Evolutionary conservation across 2,888 invertebrate genomes (phyloP).

Genomic region (Selenia dentaria): DNA sequence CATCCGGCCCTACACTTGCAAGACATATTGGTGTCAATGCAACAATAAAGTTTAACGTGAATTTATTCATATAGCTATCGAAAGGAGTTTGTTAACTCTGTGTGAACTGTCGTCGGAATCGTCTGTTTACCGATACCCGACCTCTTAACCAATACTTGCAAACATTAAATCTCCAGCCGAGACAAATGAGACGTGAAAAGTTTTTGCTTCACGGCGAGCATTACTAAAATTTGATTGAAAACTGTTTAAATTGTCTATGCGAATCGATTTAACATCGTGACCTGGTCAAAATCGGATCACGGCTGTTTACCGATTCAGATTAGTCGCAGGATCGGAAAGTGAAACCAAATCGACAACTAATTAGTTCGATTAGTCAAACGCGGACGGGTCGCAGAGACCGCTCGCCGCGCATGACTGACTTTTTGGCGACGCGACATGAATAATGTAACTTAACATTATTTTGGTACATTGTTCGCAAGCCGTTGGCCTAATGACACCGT

Average conservation of each 20-base stretch:
- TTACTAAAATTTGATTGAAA: slow-evolving; percentile 26
- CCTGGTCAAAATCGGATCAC: slow-evolving; percentile 52
- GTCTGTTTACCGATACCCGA: slow-evolving; percentile 66
- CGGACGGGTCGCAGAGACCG: slow-evolving; percentile 61
- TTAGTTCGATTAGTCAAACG: slow-evolving; percentile 64
- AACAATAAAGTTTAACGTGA: slow-evolving; percentile 75
- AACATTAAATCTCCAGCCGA: slow-evolving; percentile 57
- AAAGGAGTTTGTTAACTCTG: slow-evolving; percentile 47
- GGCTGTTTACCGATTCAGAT: slow-evolving; percentile 56
- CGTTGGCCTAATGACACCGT: slow-evolving; percentile 69
- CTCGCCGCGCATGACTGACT: slow-evolving; percentile 57
- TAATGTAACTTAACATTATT: slow-evolving; percentile 60
- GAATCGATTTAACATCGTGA: slow-evolving; percentile 26
- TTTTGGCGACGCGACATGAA: slow-evolving; percentile 67
- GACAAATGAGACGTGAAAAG: slow-evolving; percentile 47
- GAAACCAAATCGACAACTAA: slow-evolving; percentile 67
- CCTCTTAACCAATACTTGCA: slow-evolving; percentile 73
- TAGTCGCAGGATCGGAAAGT: slow-evolving; percentile 62
- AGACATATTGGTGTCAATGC: slow-evolving; percentile 77
- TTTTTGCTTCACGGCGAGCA: slow-evolving; percentile 33
- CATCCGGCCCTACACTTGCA: slow-evolving; percentile 48
- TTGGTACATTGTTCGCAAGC: slow-evolving; percentile 59
- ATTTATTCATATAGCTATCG: slow-evolving; percentile 62
- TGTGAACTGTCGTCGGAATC: slow-evolving; percentile 36
- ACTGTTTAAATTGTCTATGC: slow-evolving; percentile 17